phyloP scores from a whole-genome alignment of 2,888 invertebrate species.

The Clistopyga incitator region DNA sequence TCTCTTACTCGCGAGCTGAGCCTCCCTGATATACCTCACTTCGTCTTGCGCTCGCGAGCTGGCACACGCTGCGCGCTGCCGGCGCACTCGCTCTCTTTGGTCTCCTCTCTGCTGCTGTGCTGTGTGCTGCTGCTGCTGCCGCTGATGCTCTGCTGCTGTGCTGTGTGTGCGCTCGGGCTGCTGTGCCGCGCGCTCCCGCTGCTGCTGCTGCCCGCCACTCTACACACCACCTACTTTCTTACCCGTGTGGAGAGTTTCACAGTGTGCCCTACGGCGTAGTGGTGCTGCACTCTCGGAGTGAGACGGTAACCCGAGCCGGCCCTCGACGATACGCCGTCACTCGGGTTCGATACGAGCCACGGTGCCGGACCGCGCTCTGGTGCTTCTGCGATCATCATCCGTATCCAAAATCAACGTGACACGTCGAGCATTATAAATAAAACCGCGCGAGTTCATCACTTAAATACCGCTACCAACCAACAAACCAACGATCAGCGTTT shows the following conservation, averaged over 20 bases:
- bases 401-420: slow-evolving; percentile 10
- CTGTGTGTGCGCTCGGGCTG: slow-evolving; percentile 35
- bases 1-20: slow-evolving; percentile 64
- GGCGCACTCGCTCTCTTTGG: slow-evolving; percentile 47
- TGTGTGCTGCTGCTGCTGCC: slow-evolving; percentile 32
- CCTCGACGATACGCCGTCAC: slow-evolving; percentile 70
- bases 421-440: slow-evolving; percentile 7
- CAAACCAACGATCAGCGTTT: background rate
- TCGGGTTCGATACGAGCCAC: slow-evolving; percentile 70
- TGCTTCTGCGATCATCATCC: slow-evolving; percentile 16
- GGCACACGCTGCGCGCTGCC: slow-evolving; percentile 51
- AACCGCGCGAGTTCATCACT: slow-evolving; percentile 1
- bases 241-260: slow-evolving; percentile 68
- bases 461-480: background rate
- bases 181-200: slow-evolving; percentile 55
- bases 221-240: slow-evolving; percentile 63
- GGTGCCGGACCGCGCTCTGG: slow-evolving; percentile 65
- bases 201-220: slow-evolving; percentile 55
- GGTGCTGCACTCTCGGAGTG: slow-evolving; percentile 71
- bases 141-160: slow-evolving; percentile 36
- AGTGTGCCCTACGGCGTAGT: slow-evolving; percentile 70
- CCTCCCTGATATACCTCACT: slow-evolving; percentile 61
- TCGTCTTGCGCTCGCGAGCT: slow-evolving; percentile 60
- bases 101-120: slow-evolving; percentile 53
- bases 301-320: slow-evolving; percentile 70